Evolutionary conservation across 2,888 invertebrate genomes (phyloP), one percentile per base, ranked within the genome.

Genomic region (Clepsis dumicolana): DNA sequence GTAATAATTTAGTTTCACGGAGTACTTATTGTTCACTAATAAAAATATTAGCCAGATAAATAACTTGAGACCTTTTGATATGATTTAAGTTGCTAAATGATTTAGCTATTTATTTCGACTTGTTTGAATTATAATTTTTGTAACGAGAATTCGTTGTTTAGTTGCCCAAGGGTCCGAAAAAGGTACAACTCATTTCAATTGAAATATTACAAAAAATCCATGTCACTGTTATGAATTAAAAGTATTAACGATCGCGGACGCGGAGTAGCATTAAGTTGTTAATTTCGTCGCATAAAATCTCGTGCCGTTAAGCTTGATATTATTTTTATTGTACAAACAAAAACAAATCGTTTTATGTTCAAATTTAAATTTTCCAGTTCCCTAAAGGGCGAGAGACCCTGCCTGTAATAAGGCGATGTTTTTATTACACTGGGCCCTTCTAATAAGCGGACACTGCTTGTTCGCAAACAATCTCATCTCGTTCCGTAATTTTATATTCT

Each of bases 391-490:
- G 77, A 76, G 80, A 79, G 75, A 77, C 79, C 79, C 81, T 75
- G 72, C 76, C 75, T 82, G 86, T 87, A 90, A 90, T 88, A 88
- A 88, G 90, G 88, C 85, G 80, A 87, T 90, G 90, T 89, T 91
- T 91, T 91, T 91, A 91, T 91, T 91, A 91, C 88, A 82, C 77
- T 79, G 79, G 82, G 81, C 85, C 87, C 85, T 84, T 86, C 86
- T 91, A 91, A 90, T 91, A 91, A 88, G 85, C 89, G 90, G 89
- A 86, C 88, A 88, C 83, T 90, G 89, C 91, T 91, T 89, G 87
- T 83, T 84, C 80, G 82, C 90, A 89, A 90, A 89, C 89, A 91
- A 88, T 89, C 85, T 87, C 85, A 84, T 89, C 80, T 80, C 78
- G 81, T 85, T 87, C 79, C 80, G 83, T 87, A 86, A 89, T 90